Evolutionary conservation across 2,797 vertebrate species (phyloP).

Genomic region (Typhlichthys subterraneus): DNA sequence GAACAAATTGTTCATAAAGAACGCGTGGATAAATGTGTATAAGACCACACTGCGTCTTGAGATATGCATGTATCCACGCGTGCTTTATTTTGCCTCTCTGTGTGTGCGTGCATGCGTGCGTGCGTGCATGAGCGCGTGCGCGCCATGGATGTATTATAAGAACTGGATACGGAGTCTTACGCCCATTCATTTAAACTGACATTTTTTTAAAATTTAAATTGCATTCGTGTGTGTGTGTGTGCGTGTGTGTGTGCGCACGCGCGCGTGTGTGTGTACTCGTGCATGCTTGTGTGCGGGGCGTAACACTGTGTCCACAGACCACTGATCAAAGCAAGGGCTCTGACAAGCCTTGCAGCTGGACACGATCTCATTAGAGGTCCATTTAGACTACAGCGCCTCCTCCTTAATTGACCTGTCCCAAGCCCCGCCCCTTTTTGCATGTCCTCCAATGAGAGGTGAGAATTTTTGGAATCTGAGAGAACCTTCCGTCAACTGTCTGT

Average conservation of each 20-base stretch:
- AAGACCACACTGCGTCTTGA: too few relatives aligned
- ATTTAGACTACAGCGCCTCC: conserved; percentile 27
- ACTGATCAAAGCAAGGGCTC: conserved; percentile 63
- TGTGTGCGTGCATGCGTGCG: too few relatives aligned
- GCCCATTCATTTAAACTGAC: too few relatives aligned
- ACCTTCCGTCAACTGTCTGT: not conserved
- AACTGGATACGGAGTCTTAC: conserved; percentile 10
- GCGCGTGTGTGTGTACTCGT: conserved; percentile 23
- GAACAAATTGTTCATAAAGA: too few relatives aligned
- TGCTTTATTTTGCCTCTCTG: not conserved
- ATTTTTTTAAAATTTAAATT: too few relatives aligned
- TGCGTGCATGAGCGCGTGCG: too few relatives aligned
- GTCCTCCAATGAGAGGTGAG: too few relatives aligned
- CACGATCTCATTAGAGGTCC: conserved; percentile 56
- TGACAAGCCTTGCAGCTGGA: conserved; percentile 61
- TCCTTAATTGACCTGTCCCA: conserved; percentile 22
- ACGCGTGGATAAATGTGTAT: too few relatives aligned
- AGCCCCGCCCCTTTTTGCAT: too few relatives aligned
- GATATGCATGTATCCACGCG: too few relatives aligned
- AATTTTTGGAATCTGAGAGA: too few relatives aligned
- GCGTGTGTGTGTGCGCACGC: not conserved
- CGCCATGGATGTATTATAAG: not conserved
- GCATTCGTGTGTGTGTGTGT: not conserved
- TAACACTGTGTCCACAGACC: conserved; percentile 57
- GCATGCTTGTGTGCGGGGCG: conserved; percentile 54